These are phyloP conservation scores for Alloplasta piceator DNA, from an alignment of 2,888 invertebrate genomes.

Conservation along the genomic window DNA sequence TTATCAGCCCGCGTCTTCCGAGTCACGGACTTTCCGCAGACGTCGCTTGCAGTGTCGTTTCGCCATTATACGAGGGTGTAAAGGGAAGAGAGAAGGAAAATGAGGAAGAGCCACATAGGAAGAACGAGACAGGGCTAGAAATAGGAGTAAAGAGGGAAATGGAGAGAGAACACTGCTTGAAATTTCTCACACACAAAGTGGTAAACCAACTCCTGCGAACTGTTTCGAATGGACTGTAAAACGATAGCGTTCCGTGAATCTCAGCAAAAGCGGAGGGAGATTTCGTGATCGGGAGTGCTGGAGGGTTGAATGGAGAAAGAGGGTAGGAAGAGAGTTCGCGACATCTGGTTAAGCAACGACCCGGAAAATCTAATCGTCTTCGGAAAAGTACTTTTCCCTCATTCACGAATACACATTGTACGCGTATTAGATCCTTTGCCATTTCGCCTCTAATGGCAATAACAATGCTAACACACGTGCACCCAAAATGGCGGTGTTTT, in stretches of 20 bases:
- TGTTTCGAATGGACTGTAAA: constrained; percentile 62
- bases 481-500: neutral
- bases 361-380: constrained; percentile 62
- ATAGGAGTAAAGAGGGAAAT: neutral
- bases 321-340: constrained; percentile 43
- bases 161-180: constrained; percentile 17
- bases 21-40: constrained; percentile 50
- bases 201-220: constrained; percentile 58
- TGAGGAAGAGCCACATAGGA: neutral
- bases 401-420: constrained; percentile 5
- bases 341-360: constrained; percentile 64
- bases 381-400: constrained; percentile 45
- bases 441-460: constrained; percentile 31
- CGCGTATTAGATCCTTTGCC: constrained; percentile 1
- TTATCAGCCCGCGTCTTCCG: constrained; percentile 52
- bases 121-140: neutral
- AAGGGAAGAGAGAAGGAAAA: neutral
- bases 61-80: constrained; percentile 44
- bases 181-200: constrained; percentile 34
- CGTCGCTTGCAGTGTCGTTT: constrained; percentile 53
- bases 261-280: constrained; percentile 26
- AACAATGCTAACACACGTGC: constrained; percentile 4
- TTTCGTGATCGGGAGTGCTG: neutral
- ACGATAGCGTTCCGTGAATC: constrained; percentile 55
- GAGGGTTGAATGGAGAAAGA: constrained; percentile 1